phyloP scores from a whole-genome alignment of 2,888 invertebrate genomes.

The Hesperia comma region DNA sequence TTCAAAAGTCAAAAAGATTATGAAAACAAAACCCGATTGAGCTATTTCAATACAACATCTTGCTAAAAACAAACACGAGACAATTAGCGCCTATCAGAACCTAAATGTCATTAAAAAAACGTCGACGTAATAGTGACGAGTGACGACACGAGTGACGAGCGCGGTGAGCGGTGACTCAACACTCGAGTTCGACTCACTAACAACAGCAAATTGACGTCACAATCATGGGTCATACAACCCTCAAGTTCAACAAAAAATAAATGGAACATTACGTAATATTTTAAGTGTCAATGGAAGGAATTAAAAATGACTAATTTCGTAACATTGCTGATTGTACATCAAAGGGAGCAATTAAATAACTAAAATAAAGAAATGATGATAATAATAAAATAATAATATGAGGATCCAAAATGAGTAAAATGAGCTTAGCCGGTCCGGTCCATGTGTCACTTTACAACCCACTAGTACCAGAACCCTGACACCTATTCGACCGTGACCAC shows the following conservation, averaged over 20 bases:
- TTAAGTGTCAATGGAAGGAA: not conserved
- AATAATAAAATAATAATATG: too few species aligned
- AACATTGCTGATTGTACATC: too few species aligned
- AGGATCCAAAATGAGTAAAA: too few species aligned
- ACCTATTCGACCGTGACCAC: not conserved
- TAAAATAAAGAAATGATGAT: too few species aligned
- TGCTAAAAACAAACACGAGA: not conserved
- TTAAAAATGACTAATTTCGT: too few species aligned
- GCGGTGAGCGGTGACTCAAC: constrained; percentile 2
- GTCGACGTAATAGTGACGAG: not conserved
- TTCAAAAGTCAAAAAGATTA: not conserved
- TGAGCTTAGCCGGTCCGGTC: too few species aligned
- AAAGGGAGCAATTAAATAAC: too few species aligned
- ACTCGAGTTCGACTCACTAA: not conserved
- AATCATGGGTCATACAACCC: not conserved
- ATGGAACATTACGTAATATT: not conserved
- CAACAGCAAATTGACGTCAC: not conserved
- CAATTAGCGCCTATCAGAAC: not conserved
- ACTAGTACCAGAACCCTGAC: not conserved
- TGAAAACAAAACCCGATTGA: too few species aligned
- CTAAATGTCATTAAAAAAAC: not conserved
- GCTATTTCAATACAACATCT: not conserved
- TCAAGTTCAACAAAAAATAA: not conserved
- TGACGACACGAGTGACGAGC: not conserved
- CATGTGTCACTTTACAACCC: not conserved